Conservation (phyloP, 53 echinoderm and acorn worm species). For the Stichopus horrens region DNA sequence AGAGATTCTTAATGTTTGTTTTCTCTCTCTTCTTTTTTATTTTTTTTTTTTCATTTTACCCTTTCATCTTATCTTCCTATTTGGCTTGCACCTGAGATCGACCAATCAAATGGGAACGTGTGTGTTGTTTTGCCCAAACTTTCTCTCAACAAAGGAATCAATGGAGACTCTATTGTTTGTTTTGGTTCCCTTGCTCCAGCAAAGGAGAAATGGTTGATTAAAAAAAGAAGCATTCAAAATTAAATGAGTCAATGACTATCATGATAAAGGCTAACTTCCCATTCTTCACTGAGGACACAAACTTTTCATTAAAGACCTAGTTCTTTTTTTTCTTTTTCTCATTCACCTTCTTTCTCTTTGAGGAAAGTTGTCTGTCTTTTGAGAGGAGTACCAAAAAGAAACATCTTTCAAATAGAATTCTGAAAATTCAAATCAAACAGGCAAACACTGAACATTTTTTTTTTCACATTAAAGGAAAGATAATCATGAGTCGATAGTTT, state of each 20-base stretch:
- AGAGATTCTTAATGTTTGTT: constrained; percentile 35
- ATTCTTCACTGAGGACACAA: neutral
- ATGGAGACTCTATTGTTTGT: constrained; percentile 25
- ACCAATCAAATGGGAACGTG: constrained; percentile 25
- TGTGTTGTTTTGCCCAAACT: neutral
- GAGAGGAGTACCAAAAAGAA: too few species aligned
- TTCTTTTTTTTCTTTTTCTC: neutral
- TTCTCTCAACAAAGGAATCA: constrained; percentile 15
- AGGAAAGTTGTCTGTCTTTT: too few species aligned
- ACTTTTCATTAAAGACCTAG: neutral
- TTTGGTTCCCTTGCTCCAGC: neutral
- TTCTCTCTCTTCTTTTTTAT: neutral
- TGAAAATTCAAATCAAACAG: too few species aligned
- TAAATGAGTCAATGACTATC: neutral
- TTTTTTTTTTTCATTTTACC: neutral
- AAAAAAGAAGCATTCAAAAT: neutral
- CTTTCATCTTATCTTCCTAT: neutral
- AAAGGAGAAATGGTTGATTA: neutral
- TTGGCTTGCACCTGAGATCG: constrained; percentile 1
- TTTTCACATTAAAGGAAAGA: too few species aligned
- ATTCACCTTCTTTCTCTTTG: too few species aligned
- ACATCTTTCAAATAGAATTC: too few species aligned
- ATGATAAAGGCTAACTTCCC: neutral
- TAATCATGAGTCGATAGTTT: too few species aligned
- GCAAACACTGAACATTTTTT: too few species aligned